These are phyloP conservation scores for Bubo bubo DNA, from an alignment of 2,113 vertebrate genomes.

Conservation along the genomic window DNA sequence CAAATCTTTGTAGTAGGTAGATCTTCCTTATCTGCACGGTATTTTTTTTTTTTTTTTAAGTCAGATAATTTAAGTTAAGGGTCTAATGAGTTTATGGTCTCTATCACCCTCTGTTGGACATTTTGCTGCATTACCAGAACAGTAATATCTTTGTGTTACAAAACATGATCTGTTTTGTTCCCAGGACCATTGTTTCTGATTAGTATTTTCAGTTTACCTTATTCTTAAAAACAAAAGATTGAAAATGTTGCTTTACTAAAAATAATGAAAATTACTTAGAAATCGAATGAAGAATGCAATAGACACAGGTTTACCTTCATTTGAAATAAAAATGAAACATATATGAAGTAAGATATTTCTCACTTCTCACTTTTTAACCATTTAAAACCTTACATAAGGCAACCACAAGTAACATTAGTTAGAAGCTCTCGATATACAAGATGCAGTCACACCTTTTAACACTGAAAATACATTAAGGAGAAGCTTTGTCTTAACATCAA, in stretches of 20 bases:
- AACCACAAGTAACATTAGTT: not conserved
- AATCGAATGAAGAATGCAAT: not conserved
- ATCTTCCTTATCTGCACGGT: not conserved
- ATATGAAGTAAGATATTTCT: not conserved
- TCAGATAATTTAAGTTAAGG: not conserved
- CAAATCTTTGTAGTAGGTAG: not conserved
- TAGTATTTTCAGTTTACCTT: not conserved
- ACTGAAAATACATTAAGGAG: not conserved
- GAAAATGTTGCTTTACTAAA: not conserved
- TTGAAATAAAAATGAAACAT: not conserved
- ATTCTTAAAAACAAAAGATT: not conserved
- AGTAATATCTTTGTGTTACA: not conserved
- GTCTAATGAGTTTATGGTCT: not conserved
- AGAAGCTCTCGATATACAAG: not conserved
- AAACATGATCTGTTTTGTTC: not conserved
- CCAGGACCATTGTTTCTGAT: not conserved
- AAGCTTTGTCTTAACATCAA: not conserved
- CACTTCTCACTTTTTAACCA: not conserved
- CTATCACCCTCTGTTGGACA: conserved; percentile 51
- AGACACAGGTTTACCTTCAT: not conserved
- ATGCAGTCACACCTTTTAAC: not conserved
- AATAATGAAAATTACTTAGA: not conserved
- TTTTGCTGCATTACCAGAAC: not conserved
- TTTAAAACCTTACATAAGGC: not conserved
- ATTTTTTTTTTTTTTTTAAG: not conserved